Conservation (phyloP, 2,888 invertebrate genomes). For the Neocrepidodera transversa region DNA sequence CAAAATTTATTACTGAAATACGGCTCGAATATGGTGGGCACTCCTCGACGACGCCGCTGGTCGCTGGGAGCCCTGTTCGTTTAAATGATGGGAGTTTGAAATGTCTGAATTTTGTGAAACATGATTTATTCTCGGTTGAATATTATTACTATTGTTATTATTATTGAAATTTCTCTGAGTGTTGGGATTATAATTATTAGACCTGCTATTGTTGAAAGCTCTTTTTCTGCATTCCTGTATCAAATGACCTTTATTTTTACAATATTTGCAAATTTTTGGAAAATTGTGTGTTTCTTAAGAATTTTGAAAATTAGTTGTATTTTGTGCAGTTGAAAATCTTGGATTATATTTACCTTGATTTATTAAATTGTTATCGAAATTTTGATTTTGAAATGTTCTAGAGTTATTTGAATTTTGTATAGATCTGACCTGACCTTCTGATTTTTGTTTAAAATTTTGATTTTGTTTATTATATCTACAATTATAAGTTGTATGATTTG, state of each 20-base stretch:
- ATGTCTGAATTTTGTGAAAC: not conserved
- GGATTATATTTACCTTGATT: not conserved
- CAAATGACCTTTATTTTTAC: conserved; percentile 6
- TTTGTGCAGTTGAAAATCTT: not conserved
- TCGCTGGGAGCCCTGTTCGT: not conserved
- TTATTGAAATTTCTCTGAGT: not conserved
- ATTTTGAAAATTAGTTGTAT: conserved; percentile 28
- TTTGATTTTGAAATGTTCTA: no score
- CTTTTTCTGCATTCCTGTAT: conserved; percentile 2
- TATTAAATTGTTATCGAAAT: no score
- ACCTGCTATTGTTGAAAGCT: not conserved
- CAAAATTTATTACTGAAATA: conserved; percentile 6
- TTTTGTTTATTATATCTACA: conserved; percentile 14
- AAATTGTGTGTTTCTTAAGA: conserved; percentile 5
- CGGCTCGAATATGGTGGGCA: conserved; percentile 7
- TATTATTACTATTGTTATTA: no score
- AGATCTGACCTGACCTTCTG: conserved; percentile 12
- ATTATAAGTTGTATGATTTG: conserved; percentile 9
- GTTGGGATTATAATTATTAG: no score
- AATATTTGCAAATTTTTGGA: conserved; percentile 6
- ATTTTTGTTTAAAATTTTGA: not conserved
- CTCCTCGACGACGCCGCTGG: not conserved
- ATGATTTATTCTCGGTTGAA: no score
- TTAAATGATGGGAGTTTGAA: not conserved
- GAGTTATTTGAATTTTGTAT: no score